These are phyloP conservation scores for Amphibalanus amphitrite DNA, from an alignment of 1,140 invertebrate genomes.

Conservation along the genomic window DNA sequence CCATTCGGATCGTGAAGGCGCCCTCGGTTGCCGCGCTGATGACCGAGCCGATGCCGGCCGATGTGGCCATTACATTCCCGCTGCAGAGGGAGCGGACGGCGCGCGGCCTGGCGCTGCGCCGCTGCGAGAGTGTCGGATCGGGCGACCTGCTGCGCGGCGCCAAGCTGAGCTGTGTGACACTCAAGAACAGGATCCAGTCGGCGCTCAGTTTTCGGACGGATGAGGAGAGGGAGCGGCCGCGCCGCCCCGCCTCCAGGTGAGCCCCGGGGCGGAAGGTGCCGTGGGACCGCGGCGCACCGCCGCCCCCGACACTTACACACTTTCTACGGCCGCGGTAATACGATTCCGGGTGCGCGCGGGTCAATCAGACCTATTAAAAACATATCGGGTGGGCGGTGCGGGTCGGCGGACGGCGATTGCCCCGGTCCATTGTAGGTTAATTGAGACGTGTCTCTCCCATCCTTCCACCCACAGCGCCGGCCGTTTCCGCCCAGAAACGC, in stretches of 20 bases:
- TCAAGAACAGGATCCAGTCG: background rate
- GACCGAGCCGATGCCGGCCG: background rate
- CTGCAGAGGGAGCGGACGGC: background rate
- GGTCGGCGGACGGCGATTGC: background rate
- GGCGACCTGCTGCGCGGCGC: background rate
- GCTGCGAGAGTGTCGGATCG: background rate
- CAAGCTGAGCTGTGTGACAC: background rate
- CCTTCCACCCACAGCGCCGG: background rate
- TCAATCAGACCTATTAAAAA: background rate
- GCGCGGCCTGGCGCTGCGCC: background rate
- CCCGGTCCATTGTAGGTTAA: background rate
- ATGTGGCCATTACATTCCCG: background rate
- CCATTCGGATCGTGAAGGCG: conserved; percentile 12
- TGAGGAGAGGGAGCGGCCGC: background rate
- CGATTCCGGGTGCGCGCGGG: background rate
- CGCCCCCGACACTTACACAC: no score
- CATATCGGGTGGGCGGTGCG: background rate
- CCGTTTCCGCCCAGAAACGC: no score
- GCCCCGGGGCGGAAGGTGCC: no score
- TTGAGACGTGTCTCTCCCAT: background rate
- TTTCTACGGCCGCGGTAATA: background rate
- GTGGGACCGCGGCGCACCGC: no score
- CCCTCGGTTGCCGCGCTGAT: conserved; percentile 2
- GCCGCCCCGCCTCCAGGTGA: background rate
- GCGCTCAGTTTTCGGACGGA: background rate